Evolutionary conservation across 2,888 invertebrate genomes (phyloP).

Genomic region (Orchesella flavescens): DNA sequence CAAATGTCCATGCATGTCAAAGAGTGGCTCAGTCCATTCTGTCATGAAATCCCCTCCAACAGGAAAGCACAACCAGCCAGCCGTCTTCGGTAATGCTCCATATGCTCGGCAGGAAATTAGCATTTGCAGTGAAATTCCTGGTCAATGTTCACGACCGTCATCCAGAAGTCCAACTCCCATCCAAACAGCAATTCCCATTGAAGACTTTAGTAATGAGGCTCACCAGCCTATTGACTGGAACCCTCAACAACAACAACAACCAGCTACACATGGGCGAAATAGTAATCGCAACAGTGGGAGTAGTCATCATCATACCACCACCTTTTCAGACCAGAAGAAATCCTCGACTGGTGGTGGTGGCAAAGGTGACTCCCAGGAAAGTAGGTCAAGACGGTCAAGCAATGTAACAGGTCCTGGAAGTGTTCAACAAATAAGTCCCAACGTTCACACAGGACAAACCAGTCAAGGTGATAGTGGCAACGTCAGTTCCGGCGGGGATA

Average conservation of each 20-base stretch:
- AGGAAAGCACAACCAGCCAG: conserved; percentile 75
- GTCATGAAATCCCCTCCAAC: conserved; percentile 70
- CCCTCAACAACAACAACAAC: not conserved
- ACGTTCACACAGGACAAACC: conserved; percentile 53
- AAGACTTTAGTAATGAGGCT: conserved; percentile 39
- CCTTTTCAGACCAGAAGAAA: not conserved
- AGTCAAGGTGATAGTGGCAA: conserved; percentile 60
- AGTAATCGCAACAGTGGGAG: conserved; percentile 8
- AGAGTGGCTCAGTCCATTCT: conserved; percentile 73
- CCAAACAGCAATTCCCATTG: conserved; percentile 61
- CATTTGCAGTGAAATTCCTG: conserved; percentile 51
- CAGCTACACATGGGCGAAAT: conserved; percentile 20
- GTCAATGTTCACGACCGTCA: conserved; percentile 54
- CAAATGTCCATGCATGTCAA: conserved; percentile 70
- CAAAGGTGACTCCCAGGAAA: conserved; percentile 18
- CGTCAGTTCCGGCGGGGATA: conserved; percentile 53
- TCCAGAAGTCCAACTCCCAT: conserved; percentile 62
- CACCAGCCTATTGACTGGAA: conserved; percentile 50
- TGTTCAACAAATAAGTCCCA: conserved; percentile 54
- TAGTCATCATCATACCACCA: not conserved
- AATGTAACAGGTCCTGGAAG: conserved; percentile 49
- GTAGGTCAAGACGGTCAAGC: conserved; percentile 47
- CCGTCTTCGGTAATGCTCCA: conserved; percentile 77
- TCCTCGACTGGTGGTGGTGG: no score
- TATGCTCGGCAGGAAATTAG: conserved; percentile 55